Evolutionary conservation across 2,113 vertebrate genomes (phyloP).

Genomic region (Lota lota): DNA sequence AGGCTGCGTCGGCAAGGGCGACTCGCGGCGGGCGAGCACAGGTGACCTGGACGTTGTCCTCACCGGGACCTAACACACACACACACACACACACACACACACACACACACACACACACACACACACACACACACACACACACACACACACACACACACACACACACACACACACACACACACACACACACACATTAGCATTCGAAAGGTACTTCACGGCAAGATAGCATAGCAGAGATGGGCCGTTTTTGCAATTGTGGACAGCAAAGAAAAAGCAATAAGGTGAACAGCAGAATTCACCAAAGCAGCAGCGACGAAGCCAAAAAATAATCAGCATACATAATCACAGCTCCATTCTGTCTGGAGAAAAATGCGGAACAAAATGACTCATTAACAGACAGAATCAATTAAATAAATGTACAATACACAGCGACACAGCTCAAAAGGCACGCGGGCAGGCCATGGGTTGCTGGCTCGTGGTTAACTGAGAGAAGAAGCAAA

Average conservation of each 20-base stretch:
- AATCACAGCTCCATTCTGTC: no score
- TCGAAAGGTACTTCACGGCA: no score
- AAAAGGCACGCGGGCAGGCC: constrained; percentile 20
- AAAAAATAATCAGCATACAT: no score
- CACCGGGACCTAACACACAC: constrained; percentile 75
- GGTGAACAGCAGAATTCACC: no score
- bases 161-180: constrained; percentile 7
- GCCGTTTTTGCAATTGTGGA: no score
- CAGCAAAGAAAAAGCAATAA: no score
- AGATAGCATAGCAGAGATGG: no score
- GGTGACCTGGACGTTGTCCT: constrained; percentile 94
- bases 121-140: constrained; percentile 5
- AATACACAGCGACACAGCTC: constrained; percentile 8
- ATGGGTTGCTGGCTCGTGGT: constrained; percentile 2
- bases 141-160: no score
- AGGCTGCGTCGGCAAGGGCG: constrained; percentile 86
- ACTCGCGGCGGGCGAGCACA: constrained; percentile 90
- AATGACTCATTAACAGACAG: no score
- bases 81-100: constrained; percentile 17
- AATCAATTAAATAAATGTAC: no score
- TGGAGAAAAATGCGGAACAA: no score
- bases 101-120: constrained; percentile 8
- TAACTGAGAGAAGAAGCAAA: constrained; percentile 29
- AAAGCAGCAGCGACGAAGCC: no score
- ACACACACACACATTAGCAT: constrained; percentile 3